Conservation (phyloP, 2,113 vertebrate genomes). For the Pteronura brasiliensis region DNA sequence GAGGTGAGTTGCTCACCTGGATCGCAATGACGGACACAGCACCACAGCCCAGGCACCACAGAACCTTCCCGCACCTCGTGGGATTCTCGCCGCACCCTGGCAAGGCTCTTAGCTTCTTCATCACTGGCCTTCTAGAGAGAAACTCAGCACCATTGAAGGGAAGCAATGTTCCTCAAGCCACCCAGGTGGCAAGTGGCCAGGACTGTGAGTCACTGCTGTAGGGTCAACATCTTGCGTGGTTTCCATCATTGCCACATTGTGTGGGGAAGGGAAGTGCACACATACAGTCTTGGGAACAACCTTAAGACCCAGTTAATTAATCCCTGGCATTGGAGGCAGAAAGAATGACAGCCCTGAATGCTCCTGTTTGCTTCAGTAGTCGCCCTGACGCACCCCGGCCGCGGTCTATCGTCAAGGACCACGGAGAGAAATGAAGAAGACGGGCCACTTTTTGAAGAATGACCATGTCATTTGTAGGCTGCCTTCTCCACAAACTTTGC, state of each 20-base stretch:
- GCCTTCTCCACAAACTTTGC: background rate
- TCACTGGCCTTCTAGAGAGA: background rate
- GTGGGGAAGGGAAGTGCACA: background rate
- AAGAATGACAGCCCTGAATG: background rate
- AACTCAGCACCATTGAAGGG: background rate
- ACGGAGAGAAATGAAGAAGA: background rate
- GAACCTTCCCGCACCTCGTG: fast-evolving
- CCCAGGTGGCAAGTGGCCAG: background rate
- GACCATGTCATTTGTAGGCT: background rate
- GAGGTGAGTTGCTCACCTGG: background rate
- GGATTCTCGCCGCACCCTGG: fast-evolving
- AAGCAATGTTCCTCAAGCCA: background rate
- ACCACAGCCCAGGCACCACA: fast-evolving
- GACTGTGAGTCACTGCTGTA: background rate
- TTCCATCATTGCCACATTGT: background rate
- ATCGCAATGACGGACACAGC: fast-evolving
- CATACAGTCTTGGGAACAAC: background rate
- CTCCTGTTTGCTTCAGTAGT: background rate
- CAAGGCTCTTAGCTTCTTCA: background rate
- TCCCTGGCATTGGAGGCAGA: background rate
- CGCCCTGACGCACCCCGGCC: background rate
- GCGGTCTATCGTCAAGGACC: background rate
- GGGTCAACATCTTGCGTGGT: background rate
- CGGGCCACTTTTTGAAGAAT: background rate
- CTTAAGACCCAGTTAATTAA: background rate